phyloP scores from a whole-genome alignment of 1,140 invertebrate species.

The Ditylenchus dipsaci region DNA sequence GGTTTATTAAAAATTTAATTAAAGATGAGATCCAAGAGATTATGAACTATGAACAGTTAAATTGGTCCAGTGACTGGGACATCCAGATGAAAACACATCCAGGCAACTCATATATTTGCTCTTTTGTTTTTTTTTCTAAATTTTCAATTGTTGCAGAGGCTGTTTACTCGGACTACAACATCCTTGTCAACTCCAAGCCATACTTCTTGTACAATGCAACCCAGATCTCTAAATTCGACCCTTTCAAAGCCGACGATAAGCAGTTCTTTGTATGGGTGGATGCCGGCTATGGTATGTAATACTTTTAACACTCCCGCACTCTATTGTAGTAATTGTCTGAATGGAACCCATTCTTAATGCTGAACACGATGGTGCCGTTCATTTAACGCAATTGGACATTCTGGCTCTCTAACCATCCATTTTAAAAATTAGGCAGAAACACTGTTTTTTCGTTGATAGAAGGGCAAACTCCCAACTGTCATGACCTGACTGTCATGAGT shows the following conservation, averaged over 20 bases:
- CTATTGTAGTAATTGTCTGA: too few species aligned
- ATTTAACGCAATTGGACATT: too few species aligned
- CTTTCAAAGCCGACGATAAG: conserved; percentile 8
- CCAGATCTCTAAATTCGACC: conserved; percentile 34
- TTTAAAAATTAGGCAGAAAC: too few species aligned
- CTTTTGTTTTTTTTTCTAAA: neutral
- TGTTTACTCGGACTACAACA: conserved; percentile 39
- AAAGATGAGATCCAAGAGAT: conserved; percentile 37
- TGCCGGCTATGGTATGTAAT: conserved; percentile 35
- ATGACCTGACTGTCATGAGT: too few species aligned
- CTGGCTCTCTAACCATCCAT: too few species aligned
- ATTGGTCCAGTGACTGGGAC: conserved; percentile 42
- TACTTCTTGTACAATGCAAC: conserved; percentile 45
- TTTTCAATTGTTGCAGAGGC: neutral
- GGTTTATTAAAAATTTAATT: too few species aligned
- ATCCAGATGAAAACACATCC: conserved; percentile 34
- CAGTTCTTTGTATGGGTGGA: conserved; percentile 46
- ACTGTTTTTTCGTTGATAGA: too few species aligned
- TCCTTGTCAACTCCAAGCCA: conserved; percentile 49
- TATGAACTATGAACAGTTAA: conserved; percentile 33
- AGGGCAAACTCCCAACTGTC: too few species aligned
- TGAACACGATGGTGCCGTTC: too few species aligned
- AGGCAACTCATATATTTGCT: conserved; percentile 24
- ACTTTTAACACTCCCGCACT: too few species aligned
- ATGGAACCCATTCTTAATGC: too few species aligned